Conservation (phyloP, 2,888 invertebrate species). For the Nephrotoma guestfalica region DNA sequence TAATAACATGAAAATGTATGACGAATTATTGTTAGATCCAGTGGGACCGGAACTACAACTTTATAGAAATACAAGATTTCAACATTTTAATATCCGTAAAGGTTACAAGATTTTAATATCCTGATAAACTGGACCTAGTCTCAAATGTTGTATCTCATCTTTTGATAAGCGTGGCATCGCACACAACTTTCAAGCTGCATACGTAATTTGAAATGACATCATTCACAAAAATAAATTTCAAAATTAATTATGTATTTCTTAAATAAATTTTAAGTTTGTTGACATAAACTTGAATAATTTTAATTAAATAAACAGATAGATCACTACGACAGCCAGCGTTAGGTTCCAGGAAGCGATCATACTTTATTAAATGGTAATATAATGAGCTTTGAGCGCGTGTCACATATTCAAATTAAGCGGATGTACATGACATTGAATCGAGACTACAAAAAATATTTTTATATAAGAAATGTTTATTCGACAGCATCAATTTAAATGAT, state of each 20-base stretch:
- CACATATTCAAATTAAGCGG: background rate
- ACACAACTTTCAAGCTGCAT: background rate
- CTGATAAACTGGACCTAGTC: background rate
- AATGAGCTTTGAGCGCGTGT: background rate
- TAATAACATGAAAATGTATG: background rate
- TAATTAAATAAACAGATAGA: background rate
- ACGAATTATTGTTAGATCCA: background rate
- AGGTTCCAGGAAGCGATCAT: background rate
- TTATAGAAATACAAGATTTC: background rate
- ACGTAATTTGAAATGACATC: background rate
- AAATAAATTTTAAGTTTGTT: background rate
- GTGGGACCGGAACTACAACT: background rate
- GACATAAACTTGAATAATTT: background rate
- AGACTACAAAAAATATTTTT: background rate
- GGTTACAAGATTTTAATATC: background rate
- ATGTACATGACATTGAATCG: background rate
- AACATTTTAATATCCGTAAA: background rate
- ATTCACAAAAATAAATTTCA: no score
- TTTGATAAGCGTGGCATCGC: no score
- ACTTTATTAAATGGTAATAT: background rate
- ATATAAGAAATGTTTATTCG: background rate
- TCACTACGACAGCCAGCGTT: background rate
- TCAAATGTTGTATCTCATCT: background rate
- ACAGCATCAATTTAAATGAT: background rate
- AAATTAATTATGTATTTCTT: background rate